Evolutionary conservation across 2,888 invertebrate species (phyloP).

Genomic region (Mythimna ferrago): DNA sequence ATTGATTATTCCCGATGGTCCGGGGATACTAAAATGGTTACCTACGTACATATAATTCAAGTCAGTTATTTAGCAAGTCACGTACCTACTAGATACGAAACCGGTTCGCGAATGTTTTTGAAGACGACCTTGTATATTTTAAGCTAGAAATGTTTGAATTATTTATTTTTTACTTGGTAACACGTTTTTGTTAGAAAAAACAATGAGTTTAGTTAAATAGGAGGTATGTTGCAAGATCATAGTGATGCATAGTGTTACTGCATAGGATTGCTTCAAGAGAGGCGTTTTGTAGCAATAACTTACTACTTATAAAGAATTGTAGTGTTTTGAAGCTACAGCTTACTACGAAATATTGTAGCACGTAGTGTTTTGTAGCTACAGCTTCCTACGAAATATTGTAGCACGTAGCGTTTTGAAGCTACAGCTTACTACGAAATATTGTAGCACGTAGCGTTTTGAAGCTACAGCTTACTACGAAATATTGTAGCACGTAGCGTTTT

Average conservation of each 20-base stretch:
- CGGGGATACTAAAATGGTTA: neutral
- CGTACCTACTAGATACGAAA: constrained; percentile 12
- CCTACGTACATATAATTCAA: neutral
- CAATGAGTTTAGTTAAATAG: neutral
- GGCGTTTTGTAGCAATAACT: neutral
- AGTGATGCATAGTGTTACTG: neutral
- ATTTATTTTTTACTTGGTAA: neutral
- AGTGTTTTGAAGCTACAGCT: neutral
- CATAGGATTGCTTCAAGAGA: neutral
- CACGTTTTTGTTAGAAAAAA: constrained; percentile 14
- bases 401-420: neutral
- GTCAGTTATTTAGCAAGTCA: constrained; percentile 6
- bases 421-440: neutral
- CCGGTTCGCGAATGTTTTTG: constrained; percentile 26
- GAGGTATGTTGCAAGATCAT: neutral
- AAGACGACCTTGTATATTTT: constrained; percentile 38
- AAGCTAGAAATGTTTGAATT: constrained; percentile 5
- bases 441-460: neutral
- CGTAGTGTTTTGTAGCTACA: neutral
- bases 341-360: no score
- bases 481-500: no score
- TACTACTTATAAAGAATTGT: no score
- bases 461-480: neutral
- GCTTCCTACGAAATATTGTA: neutral
- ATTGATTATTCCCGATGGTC: no score